phyloP scores from a whole-genome alignment of 2,888 invertebrate genomes.

The Netelia melanura region DNA sequence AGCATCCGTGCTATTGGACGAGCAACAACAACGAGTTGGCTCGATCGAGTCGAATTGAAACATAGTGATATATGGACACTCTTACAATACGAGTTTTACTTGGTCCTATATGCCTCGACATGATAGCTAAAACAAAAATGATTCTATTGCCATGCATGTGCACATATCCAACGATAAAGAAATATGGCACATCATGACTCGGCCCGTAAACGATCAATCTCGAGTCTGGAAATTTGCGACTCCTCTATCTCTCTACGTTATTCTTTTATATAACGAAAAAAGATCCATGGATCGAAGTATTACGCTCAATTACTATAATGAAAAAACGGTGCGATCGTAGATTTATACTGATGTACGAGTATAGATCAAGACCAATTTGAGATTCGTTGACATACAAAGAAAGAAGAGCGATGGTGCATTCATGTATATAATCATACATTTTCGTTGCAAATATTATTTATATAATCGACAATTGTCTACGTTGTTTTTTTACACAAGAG shows the following conservation, averaged over 20 bases:
- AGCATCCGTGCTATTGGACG: constrained; percentile 87
- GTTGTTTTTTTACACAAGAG: constrained; percentile 45
- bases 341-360: not conserved
- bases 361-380: constrained; percentile 13
- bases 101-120: not conserved
- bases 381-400: constrained; percentile 10
- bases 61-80: not conserved
- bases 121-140: constrained; percentile 4
- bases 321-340: constrained; percentile 18
- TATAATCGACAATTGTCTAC: constrained; percentile 55
- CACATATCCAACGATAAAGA: not conserved
- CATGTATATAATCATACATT: constrained; percentile 62
- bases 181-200: constrained; percentile 20
- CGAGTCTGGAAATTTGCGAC: constrained; percentile 2
- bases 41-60: constrained; percentile 58
- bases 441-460: constrained; percentile 60
- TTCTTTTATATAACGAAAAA: constrained; percentile 24
- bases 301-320: constrained; percentile 60
- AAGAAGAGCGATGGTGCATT: constrained; percentile 32
- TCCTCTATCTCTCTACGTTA: constrained; percentile 27
- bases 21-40: constrained; percentile 76
- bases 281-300: constrained; percentile 40
- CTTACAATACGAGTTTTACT: not conserved
- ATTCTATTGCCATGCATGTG: constrained; percentile 29
- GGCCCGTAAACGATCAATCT: constrained; percentile 26